Percentiles rank a stretch among this genome's conserved stretches.
Conservation (phyloP, 1,140 invertebrate genomes). For the Anagrus nilaparvatae region DNA sequence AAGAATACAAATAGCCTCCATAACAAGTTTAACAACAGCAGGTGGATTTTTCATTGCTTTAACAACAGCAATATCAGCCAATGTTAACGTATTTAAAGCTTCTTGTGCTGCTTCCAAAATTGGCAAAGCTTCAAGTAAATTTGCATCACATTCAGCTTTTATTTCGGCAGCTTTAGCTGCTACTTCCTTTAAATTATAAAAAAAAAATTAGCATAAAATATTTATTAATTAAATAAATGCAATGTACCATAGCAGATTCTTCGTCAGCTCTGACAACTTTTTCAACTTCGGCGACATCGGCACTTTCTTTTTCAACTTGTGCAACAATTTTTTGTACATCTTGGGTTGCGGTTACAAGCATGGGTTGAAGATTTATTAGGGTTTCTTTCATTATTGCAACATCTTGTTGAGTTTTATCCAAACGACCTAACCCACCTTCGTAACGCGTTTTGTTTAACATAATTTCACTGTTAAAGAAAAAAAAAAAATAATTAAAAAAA, state of each 20-base stretch:
- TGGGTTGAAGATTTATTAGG: slow-evolving; percentile 75
- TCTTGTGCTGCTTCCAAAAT: slow-evolving; percentile 81
- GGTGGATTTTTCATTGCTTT: slow-evolving; percentile 98
- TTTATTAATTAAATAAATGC: not conserved
- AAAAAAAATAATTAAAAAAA: not conserved
- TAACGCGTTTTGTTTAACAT: slow-evolving; percentile 61
- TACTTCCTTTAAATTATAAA: slow-evolving; percentile 21
- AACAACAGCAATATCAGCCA: slow-evolving; percentile 85
- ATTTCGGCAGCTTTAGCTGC: slow-evolving; percentile 70
- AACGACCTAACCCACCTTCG: slow-evolving; percentile 75
- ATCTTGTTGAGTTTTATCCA: slow-evolving; percentile 72
- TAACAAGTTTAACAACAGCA: slow-evolving; percentile 82
- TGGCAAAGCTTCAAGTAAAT: slow-evolving; percentile 87
- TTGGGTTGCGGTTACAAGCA: slow-evolving; percentile 73
- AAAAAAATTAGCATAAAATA: slow-evolving; percentile 4
- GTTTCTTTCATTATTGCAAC: slow-evolving; percentile 79
- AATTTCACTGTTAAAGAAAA: slow-evolving; percentile 44
- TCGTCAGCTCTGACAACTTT: slow-evolving; percentile 56
- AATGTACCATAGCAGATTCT: slow-evolving; percentile 43
- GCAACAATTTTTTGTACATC: slow-evolving; percentile 72
- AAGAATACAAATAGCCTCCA: slow-evolving; percentile 93
- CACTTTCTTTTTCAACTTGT: slow-evolving; percentile 72
- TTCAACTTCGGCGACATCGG: slow-evolving; percentile 70
- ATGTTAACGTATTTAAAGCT: slow-evolving; percentile 85
- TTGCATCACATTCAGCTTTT: slow-evolving; percentile 90